These are phyloP conservation scores for Catagonus wagneri DNA, from an alignment of 2,113 vertebrate species.

Conservation along the genomic window DNA sequence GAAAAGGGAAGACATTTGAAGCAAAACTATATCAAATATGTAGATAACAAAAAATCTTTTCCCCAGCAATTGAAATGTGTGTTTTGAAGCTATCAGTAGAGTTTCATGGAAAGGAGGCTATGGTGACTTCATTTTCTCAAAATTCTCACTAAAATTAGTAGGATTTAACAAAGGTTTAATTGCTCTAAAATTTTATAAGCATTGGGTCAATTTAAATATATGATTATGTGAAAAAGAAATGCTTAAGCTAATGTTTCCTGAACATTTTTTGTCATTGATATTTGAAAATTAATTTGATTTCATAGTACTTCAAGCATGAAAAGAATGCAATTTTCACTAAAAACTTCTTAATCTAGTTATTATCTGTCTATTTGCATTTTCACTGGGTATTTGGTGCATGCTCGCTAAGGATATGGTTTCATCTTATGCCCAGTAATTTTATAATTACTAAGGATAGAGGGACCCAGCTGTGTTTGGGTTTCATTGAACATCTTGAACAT, in stretches of 20 bases:
- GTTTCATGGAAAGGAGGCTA: background rate
- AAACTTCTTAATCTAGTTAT: constrained; percentile 53
- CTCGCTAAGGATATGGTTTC: constrained; percentile 47
- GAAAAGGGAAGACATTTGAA: background rate
- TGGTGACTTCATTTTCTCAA: background rate
- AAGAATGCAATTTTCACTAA: constrained; percentile 48
- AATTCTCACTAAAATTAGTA: background rate
- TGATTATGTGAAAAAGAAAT: constrained; percentile 13
- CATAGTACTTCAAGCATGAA: constrained; percentile 56
- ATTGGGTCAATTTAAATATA: background rate
- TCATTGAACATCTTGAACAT: constrained; percentile 52
- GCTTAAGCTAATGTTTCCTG: background rate
- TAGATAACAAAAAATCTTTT: background rate
- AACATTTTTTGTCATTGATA: constrained; percentile 36
- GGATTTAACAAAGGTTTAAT: constrained; percentile 1
- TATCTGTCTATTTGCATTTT: constrained; percentile 61
- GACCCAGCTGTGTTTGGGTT: constrained; percentile 71
- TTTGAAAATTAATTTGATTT: constrained; percentile 69
- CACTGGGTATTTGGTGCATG: constrained; percentile 36
- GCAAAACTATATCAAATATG: background rate
- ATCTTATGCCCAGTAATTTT: constrained; percentile 31
- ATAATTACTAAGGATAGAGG: constrained; percentile 58
- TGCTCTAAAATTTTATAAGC: background rate
- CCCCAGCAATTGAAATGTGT: background rate
- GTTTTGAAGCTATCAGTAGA: background rate